Base-by-base conservation (phyloP, 64 coral and sea anemone genomes). In the Montipora foliosa region DNA sequence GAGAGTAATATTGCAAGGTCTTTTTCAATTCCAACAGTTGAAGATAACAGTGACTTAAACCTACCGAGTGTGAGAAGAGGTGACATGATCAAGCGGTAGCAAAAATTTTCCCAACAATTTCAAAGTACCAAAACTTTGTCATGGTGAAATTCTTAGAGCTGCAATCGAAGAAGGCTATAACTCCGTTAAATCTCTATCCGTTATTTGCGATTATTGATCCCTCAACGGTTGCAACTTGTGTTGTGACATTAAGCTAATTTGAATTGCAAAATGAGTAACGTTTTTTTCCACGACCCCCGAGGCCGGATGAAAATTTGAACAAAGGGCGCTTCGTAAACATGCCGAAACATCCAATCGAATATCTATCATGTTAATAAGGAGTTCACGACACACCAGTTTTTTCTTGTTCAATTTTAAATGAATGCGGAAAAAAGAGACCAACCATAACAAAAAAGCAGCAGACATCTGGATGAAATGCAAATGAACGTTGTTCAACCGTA, bases 231-330 rank as follows among this genome's bases (percentile, higher is more conserved):
- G 8, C 37, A 83, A 71, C 46, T 47, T 48, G 16, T 86, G 46
- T 86, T 71, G 82, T 8, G 6, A 86, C 82, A 86, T 84, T 67
- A 47, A 71, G 17, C 82, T 86, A 69, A 86, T 86, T 86, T 86
- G 82, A 86, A 86, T 86, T 86, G 82, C 82, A 85, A 85, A 85
- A 71, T 50, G 14, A 1, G 82, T 85, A 85, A 85, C 82, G 82
- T 85, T 85, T 85, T 70, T 9, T 29, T 16, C 8, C 5, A 47
- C 29, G 29, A 37, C 1, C 12, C 29, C 24, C 5, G 58, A 14
- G 24, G 22, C 22, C 8, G 0, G 44, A 19, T 22, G 6, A 11
- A 46, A 70, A 70, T 85, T 70, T 50, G 46, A 85, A 85, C 46
- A 85, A 85, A 70, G 44, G 44, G 44, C 37, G 5, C 14, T 47